These are phyloP conservation scores for Phaethon lepturus DNA, from an alignment of 2,113 vertebrate species.

Conservation along the genomic window DNA sequence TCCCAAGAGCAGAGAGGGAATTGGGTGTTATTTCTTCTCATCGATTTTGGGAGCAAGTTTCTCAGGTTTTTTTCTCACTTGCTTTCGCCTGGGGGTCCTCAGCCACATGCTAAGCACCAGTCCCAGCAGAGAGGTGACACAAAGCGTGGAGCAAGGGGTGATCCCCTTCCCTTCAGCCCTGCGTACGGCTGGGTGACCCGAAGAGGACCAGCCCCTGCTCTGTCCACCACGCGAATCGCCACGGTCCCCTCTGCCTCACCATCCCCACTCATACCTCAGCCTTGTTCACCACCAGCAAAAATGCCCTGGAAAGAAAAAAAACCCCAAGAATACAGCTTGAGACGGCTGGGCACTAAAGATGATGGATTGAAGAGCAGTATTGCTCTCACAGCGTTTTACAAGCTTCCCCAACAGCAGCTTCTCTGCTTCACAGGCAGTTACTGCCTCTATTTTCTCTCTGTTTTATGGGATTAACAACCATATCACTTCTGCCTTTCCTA, in stretches of 20 bases:
- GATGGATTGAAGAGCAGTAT: neutral
- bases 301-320: neutral
- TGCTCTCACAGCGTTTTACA: neutral
- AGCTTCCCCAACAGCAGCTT: neutral
- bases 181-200: neutral
- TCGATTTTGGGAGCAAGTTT: neutral
- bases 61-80: neutral
- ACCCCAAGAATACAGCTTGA: neutral
- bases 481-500: neutral
- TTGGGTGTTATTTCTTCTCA: neutral
- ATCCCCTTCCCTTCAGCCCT: neutral
- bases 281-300: neutral
- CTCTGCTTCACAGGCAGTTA: neutral
- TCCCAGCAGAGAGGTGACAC: neutral
- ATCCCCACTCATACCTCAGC: neutral
- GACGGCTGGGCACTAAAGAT: neutral
- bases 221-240: neutral
- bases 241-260: neutral
- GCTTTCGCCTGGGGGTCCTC: rapidly evolving
- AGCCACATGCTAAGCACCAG: neutral
- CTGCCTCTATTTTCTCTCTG: neutral
- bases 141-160: neutral
- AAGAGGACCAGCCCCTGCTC: neutral
- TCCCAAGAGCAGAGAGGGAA: neutral
- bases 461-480: neutral